These are phyloP conservation scores for Casuarius casuarius DNA, from an alignment of 2,113 vertebrate species.

Conservation along the genomic window DNA sequence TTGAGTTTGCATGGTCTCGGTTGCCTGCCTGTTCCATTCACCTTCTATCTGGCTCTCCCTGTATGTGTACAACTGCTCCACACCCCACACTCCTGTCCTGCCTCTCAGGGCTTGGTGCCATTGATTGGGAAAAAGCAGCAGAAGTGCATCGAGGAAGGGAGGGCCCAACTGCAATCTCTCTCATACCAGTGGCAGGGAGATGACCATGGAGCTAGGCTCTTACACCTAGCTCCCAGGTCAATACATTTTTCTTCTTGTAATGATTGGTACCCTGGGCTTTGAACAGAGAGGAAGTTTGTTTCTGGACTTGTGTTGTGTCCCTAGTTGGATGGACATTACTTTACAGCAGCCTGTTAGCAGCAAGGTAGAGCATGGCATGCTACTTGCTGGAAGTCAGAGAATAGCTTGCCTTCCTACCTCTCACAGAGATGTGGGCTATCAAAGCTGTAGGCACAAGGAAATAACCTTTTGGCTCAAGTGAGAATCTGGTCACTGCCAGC, in stretches of 20 bases:
- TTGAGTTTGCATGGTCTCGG: not conserved
- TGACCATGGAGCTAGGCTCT: not conserved
- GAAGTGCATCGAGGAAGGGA: not conserved
- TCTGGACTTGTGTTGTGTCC: not conserved
- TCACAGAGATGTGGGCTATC: not conserved
- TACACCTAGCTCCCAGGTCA: not conserved
- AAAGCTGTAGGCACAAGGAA: not conserved
- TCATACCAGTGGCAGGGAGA: not conserved
- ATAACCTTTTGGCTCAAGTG: slow-evolving; percentile 13
- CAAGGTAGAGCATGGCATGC: not conserved
- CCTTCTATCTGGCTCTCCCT: not conserved
- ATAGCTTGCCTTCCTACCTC: not conserved
- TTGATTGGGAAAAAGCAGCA: not conserved
- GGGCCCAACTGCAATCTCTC: not conserved
- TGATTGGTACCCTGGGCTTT: not conserved
- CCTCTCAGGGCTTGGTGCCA: not conserved
- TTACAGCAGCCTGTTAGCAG: not conserved
- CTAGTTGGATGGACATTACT: not conserved
- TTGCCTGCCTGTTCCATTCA: slow-evolving; percentile 45
- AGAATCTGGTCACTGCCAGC: not conserved
- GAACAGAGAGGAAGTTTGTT: not conserved
- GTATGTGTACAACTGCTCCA: not conserved
- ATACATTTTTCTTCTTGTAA: not conserved
- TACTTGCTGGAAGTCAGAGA: not conserved
- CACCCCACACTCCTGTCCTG: not conserved